Percentiles rank a stretch among this genome's conserved stretches.
Evolutionary conservation across 2,797 vertebrate genomes (phyloP).

Genomic region (Pagetopsis macropterus): DNA sequence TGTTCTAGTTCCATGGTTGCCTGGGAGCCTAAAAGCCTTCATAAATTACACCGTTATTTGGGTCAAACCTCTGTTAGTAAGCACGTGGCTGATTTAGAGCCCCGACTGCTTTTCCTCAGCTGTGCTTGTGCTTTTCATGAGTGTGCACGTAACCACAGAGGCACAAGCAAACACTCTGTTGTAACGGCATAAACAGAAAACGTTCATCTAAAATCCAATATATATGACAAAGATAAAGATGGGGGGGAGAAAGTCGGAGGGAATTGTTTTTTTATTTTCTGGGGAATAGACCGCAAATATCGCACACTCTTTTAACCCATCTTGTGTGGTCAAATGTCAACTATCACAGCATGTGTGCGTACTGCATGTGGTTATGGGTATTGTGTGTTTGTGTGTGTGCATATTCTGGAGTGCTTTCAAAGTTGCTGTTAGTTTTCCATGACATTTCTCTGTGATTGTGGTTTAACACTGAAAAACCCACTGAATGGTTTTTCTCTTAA

Average conservation of each 20-base stretch:
- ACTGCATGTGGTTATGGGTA: conserved; percentile 29
- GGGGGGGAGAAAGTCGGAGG: conserved; percentile 10
- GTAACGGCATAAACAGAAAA: conserved; percentile 34
- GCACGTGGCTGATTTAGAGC: conserved; percentile 74
- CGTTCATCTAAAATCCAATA: conserved; percentile 35
- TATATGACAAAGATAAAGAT: conserved; percentile 12
- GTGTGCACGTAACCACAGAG: conserved; percentile 16
- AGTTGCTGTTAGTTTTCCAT: conserved; percentile 56
- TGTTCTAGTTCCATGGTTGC: conserved; percentile 75
- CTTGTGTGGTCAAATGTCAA: conserved; percentile 67
- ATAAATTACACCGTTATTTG: conserved; percentile 82
- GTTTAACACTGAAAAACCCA: conserved; percentile 55
- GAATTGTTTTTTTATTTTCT: conserved; percentile 6
- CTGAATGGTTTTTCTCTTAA: conserved; percentile 30
- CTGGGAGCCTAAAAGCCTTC: conserved; percentile 80
- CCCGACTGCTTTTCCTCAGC: conserved; percentile 43
- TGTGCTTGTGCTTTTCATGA: conserved; percentile 33
- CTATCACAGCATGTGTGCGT: conserved; percentile 38
- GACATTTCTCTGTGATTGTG: conserved; percentile 58
- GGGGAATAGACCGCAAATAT: conserved; percentile 45
- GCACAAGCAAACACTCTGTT: conserved; percentile 22
- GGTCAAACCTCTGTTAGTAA: conserved; percentile 81
- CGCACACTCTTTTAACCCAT: conserved; percentile 36
- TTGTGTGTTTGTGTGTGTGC: conserved; percentile 21
- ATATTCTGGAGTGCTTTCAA: conserved; percentile 31